Base-by-base conservation (phyloP, 2,113 vertebrate genomes). In the Daboia siamensis region DNA sequence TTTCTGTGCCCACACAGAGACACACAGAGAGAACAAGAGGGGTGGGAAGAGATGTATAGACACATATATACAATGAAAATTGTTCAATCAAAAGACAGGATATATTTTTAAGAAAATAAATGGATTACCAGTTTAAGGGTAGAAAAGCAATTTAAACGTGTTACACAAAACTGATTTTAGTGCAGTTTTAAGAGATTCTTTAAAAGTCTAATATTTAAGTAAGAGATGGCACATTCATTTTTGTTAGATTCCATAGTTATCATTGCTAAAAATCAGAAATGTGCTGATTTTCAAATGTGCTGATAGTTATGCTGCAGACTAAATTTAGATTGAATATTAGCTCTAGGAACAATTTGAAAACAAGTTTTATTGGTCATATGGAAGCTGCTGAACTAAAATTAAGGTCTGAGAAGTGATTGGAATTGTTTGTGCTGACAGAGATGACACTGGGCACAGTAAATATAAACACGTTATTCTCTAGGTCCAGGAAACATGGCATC, bases 181-280 rank as follows among this genome's bases (percentile, higher is more conserved):
- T 89, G 55, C 55, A 33, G 51, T 92, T 92, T 56, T 92, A 51
- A 61, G 21, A 90, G 90, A 85, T 52, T 46, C 6, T 90, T n/a
- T 69, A 87, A 59, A 46, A 0, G 0, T 44, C 12, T 48, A 12
- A 4, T 69, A 13, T 0, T 0, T 9, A 80, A 87, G 90, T 91
- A 93, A 88, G 21, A 21, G 74, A 92, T 92, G 87, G 64, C 4
- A 23, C 87, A 90, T 61, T 93, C 87, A 7, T 33, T 24, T 93
- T 33, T 15, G 85, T 80, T 39, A 24, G 90, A 64, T 20, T 93
- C 61, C 86, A 54, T 39, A 59, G 51, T 91, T 52, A 3, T 88
- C 24, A 80, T 88, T 93, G 92, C 64, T 39, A 33, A 85, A 52
- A 55, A 54, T 44, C 80, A 59, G 29, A 89, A 86, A 52, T 57